Evolutionary conservation across 2,797 vertebrate genomes (phyloP).

Genomic region (Myripristis jacobus): DNA sequence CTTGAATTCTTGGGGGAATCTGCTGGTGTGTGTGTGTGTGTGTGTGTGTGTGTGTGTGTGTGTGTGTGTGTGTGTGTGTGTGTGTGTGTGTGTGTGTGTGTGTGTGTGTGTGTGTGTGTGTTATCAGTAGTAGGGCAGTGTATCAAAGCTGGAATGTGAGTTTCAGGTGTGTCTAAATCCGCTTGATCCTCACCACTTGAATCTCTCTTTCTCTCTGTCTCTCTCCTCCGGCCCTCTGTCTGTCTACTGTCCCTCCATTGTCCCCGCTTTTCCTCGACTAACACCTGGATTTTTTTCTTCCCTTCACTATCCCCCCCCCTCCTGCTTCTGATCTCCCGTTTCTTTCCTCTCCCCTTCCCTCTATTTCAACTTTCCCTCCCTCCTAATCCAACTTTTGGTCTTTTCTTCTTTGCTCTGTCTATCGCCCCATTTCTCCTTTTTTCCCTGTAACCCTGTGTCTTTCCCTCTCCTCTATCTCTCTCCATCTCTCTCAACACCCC

Average conservation of each 20-base stretch:
- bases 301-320: not conserved
- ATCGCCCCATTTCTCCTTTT: not conserved
- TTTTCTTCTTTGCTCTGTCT: not conserved
- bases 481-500: slow-evolving; percentile 11
- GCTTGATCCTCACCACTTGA: slow-evolving; percentile 53
- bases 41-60: not conserved
- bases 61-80: not conserved
- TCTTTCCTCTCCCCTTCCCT: not conserved
- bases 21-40: not conserved
- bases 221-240: slow-evolving; percentile 10
- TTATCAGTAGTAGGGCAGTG: slow-evolving; percentile 34
- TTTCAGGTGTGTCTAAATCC: slow-evolving; percentile 66
- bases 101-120: too few species aligned
- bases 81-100: slow-evolving; percentile 1
- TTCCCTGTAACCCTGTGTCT: too few species aligned
- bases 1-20: slow-evolving; percentile 20
- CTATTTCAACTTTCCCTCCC: slow-evolving; percentile 11
- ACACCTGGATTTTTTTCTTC: slow-evolving; percentile 1
- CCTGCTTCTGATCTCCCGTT: slow-evolving; percentile 7
- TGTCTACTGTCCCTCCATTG: not conserved
- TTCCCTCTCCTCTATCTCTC: not conserved
- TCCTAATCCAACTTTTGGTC: too few species aligned
- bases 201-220: slow-evolving; percentile 9
- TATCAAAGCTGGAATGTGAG: slow-evolving; percentile 65
- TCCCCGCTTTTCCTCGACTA: not conserved